Conservation (phyloP, 2,888 invertebrate species). For the Morpho helenor region DNA sequence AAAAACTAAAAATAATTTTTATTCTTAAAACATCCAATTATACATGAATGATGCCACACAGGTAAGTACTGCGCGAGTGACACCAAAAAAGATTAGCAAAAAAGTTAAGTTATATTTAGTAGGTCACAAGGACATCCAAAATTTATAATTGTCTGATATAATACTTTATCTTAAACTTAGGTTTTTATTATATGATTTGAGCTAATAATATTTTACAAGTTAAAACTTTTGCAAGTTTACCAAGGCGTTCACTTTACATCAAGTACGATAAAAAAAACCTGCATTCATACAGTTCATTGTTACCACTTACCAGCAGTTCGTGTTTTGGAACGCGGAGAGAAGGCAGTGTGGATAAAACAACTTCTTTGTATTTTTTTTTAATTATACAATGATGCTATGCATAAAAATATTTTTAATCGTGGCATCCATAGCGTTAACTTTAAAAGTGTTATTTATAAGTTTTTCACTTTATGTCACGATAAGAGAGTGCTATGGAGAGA, state of each 20-base stretch:
- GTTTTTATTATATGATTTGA: too few species aligned
- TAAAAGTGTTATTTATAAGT: constrained; percentile 63
- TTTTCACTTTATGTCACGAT: constrained; percentile 46
- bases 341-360: constrained; percentile 9
- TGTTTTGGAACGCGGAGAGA: constrained; percentile 16
- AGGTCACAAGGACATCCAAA: too few species aligned
- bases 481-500: constrained; percentile 18
- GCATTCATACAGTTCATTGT: constrained; percentile 36
- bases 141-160: too few species aligned
- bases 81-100: too few species aligned
- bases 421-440: constrained; percentile 59
- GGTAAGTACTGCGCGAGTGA: too few species aligned
- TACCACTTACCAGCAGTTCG: constrained; percentile 10
- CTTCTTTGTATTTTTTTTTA: constrained; percentile 3
- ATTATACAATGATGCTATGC: constrained; percentile 1
- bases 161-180: too few species aligned
- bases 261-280: constrained; percentile 24
- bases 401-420: constrained; percentile 52
- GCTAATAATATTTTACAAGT: not conserved
- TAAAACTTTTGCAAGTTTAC: constrained; percentile 7
- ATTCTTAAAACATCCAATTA: too few species aligned
- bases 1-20: too few species aligned
- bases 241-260: not conserved
- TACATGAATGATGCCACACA: too few species aligned
- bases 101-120: too few species aligned